Evolutionary conservation across 2,888 invertebrate genomes (phyloP).

Genomic region (Timema podura): DNA sequence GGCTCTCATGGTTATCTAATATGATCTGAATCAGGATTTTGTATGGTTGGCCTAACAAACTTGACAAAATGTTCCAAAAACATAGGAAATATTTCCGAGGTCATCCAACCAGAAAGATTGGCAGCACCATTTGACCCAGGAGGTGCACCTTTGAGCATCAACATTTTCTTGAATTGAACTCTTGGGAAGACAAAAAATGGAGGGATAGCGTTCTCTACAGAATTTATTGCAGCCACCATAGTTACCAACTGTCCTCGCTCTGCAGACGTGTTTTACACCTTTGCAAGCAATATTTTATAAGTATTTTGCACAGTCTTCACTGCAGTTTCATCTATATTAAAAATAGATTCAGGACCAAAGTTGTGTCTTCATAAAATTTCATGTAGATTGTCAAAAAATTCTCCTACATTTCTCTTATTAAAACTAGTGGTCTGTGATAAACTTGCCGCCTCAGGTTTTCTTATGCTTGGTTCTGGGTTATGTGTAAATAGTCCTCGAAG

Average conservation of each 20-base stretch:
- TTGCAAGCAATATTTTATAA: not conserved
- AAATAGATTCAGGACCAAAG: constrained; percentile 5
- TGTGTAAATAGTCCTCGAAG: not conserved
- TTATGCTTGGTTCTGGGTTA: not conserved
- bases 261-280: not conserved
- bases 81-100: constrained; percentile 1
- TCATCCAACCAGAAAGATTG: constrained; percentile 15
- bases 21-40: constrained; percentile 5
- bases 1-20: constrained; percentile 17
- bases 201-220: not conserved
- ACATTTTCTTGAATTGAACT: constrained; percentile 4
- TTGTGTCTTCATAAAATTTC: not conserved
- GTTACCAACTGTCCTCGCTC: constrained; percentile 7
- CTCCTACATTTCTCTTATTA: constrained; percentile 2
- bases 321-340: constrained; percentile 9
- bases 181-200: not conserved
- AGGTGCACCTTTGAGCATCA: constrained; percentile 8
- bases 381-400: constrained; percentile 1
- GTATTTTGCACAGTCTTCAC: constrained; percentile 12
- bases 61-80: no score
- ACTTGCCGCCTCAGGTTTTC: constrained; percentile 1
- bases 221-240: not conserved
- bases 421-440: not conserved
- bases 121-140: constrained; percentile 6
- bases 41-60: no score